phyloP scores from a whole-genome alignment of 2,797 vertebrate genomes.

The Fistularia tabacaria region DNA sequence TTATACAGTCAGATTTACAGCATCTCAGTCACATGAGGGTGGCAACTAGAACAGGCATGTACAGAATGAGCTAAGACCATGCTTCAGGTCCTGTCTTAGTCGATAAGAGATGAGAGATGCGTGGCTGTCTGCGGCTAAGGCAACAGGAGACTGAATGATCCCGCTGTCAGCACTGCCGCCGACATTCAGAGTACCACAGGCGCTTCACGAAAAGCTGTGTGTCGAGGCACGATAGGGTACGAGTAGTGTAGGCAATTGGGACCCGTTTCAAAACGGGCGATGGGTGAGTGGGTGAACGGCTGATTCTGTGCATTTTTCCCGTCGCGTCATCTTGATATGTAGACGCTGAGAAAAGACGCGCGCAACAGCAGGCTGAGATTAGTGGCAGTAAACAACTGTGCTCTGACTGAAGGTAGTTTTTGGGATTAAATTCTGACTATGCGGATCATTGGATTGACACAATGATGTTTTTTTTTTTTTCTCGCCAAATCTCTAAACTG shows the following conservation, averaged over 20 bases:
- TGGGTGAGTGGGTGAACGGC: background rate
- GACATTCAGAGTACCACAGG: conserved; percentile 25
- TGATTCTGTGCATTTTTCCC: conserved; percentile 11
- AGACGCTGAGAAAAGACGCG: conserved; percentile 2
- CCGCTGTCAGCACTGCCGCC: conserved; percentile 21
- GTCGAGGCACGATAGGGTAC: conserved; percentile 64
- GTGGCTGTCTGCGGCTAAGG: conserved; percentile 61
- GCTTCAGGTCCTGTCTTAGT: conserved; percentile 67
- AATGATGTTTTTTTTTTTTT: background rate
- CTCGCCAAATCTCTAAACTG: background rate
- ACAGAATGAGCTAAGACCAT: conserved; percentile 55
- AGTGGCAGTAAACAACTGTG: conserved; percentile 5
- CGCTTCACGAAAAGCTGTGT: conserved; percentile 25
- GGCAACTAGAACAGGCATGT: conserved; percentile 17
- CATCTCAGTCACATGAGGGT: conserved; percentile 44
- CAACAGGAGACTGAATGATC: conserved; percentile 51
- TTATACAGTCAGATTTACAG: conserved; percentile 35
- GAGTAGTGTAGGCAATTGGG: conserved; percentile 58
- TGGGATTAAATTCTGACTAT: background rate
- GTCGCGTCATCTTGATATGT: conserved; percentile 7
- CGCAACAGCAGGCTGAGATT: conserved; percentile 25
- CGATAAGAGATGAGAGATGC: conserved; percentile 32
- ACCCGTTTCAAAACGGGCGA: conserved; percentile 36
- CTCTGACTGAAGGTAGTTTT: conserved; percentile 2
- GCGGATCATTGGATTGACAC: background rate